phyloP scores from a whole-genome alignment of 2,888 invertebrate genomes.

The Drosophila meridiana region DNA sequence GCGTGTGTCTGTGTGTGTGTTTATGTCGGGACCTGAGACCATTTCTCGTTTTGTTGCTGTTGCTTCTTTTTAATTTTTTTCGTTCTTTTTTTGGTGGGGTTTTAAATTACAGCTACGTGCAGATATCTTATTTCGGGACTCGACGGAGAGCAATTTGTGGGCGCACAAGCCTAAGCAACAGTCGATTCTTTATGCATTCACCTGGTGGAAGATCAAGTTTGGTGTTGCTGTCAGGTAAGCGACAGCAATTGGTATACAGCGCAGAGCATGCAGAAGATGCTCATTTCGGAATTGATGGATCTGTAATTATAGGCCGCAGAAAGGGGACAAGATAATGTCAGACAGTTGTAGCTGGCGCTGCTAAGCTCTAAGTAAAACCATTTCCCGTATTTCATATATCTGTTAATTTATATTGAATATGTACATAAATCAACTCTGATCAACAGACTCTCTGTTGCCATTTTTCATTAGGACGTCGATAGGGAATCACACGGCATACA shows the following conservation, averaged over 20 bases:
- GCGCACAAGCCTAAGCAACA: constrained; percentile 49
- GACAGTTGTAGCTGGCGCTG: background rate
- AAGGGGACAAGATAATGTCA: constrained; percentile 3
- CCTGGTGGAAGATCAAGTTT: constrained; percentile 58
- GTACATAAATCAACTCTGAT: constrained; percentile 41
- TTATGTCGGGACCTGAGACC: constrained; percentile 44
- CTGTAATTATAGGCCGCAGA: constrained; percentile 20
- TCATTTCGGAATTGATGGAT: constrained; percentile 52
- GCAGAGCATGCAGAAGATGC: constrained; percentile 39
- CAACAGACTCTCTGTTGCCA: constrained; percentile 34
- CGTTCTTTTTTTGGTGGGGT: constrained; percentile 51
- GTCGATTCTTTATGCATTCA: constrained; percentile 41
- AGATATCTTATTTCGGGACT: constrained; percentile 77
- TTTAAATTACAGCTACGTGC: constrained; percentile 80
- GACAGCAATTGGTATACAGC: constrained; percentile 26
- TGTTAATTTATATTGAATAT: constrained; percentile 5
- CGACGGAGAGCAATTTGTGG: constrained; percentile 50
- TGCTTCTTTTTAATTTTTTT: constrained; percentile 26
- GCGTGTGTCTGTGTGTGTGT: constrained; percentile 24
- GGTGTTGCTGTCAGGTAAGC: constrained; percentile 61
- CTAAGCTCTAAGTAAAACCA: background rate
- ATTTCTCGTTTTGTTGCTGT: constrained; percentile 36
- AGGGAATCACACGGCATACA: constrained; percentile 36
- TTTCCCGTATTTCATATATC: background rate
- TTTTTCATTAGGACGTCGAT: constrained; percentile 50